Evolutionary conservation across 2,888 invertebrate genomes (phyloP), one percentile per base, ranked within the genome.

Genomic region (Caenorhabditis angaria): DNA sequence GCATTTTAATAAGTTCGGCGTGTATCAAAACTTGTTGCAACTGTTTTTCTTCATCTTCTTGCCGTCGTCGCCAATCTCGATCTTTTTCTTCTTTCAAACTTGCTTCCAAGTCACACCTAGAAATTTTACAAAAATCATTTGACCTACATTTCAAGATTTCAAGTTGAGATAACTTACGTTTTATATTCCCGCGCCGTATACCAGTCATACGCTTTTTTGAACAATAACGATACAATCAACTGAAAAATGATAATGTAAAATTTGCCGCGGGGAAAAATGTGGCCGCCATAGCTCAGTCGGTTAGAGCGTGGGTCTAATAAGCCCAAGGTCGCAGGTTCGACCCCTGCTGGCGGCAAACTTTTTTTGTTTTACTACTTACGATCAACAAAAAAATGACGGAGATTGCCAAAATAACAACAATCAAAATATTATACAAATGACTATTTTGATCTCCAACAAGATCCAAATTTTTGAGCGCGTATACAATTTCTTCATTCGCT

Each of bases 241-340:
- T 61, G 29, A 29, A 61, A 53, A 53, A 24, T 53, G 2, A 25
- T n/a, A 6, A 29, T 35, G 6, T 58, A 32, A 24, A 18, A 35
- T 32, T n/a, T n/a, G n/a, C n/a, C n/a, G n/a, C n/a, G n/a, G n/a
- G n/a, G n/a, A n/a, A 41, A 5, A 14, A 6, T 3, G 18, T 18
- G 41, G 65, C 70, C 70, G 65, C 65, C 78, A 82, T 83, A 83
- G 83, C 83, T 83, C 83, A 83, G 83, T 83, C 82, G 83, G 83
- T 83, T 83, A 83, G 83, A 83, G 83, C 83, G 83, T 83, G 80
- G 83, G 83, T 83, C 83, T 82, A 81, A 84, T 83, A 84, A 84
- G 84, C 84, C 83, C 82, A 84, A 83, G 84, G 84, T 83, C 83
- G 78, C 81, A 82, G 83, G 82, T 84, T 84, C 84, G 83, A 85